Evolutionary conservation across 2,113 vertebrate species (phyloP), one percentile per base, ranked within the genome.

Genomic region (Anas platyrhynchos): DNA sequence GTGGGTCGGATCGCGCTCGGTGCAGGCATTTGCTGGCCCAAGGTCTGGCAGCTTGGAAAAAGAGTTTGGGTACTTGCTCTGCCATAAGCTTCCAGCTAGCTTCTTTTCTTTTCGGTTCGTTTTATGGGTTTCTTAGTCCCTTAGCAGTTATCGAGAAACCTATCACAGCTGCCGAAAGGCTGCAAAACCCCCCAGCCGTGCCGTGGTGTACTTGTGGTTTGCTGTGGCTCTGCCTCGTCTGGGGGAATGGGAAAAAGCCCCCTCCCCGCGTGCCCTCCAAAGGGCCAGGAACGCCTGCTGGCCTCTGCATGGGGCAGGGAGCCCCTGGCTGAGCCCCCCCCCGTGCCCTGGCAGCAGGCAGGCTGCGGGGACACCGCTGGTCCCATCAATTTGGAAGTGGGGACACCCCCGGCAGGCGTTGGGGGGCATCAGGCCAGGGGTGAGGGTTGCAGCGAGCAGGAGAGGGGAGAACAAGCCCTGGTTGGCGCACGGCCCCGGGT

Each of bases 61-160:
- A 6, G 36, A 32, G 34, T 34, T 92, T 61, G 84, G 74, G 32
- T 80, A 71, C 68, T 83, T 26, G 75, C 86, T 92, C 86, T 92
- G 83, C 78, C 41, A 2, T 90, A 22, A 55, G 44, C 48, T 73
- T 68, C 81, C 87, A 84, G 61, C 76, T 69, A 2, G 1, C 71
- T 56, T 84, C 91, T 89, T 52, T 75, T 65, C 34, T 73, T 84
- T 92, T 52, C 0, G 0, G 63, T 79, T 94, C 23, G 1, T 88
- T 91, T 76, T 65, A 25, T 0, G 1, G 84, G 67, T 85, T 91
- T 46, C 69, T 84, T 59, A 52, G 55, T 73, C 80, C 46, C 44
- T 61, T 3, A 11, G 50, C 2, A 32, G 20, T 41, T 27, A 22
- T 43, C 20, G 9, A 59, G 80, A 65, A 81, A 63, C 1, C 38